Evolutionary conservation across 2,113 vertebrate species (phyloP), one percentile per base, ranked within the genome.

Genomic region (Neoarius graeffei): DNA sequence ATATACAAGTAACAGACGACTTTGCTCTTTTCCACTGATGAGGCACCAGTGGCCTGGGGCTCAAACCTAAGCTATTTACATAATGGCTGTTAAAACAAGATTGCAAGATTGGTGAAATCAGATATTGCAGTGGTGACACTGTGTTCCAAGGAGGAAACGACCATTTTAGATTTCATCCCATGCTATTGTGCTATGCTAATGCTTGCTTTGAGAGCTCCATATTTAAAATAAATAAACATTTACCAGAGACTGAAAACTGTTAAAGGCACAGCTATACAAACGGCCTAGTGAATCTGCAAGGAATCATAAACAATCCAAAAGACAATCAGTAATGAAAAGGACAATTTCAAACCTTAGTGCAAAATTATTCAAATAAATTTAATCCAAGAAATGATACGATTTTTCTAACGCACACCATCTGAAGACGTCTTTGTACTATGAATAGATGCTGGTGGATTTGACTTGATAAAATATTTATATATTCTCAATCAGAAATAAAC

Each of bases 151-250:
- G 23, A 50, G 23, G 48, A 77, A 52, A 57, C 14, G 9, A 42
- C 14, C 14, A 80, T 30, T 27, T 57, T 27, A 59, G 79, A 19
- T n/a, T 54, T 79, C 7, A 27, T 56, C 4, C 48, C 10, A n/a
- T 79, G 42, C 42, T 42, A 42, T 42, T 4, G 42, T 42, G 7
- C 54, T 57, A 56, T 76, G 1, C 25, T 56, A 56, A 56, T 10
- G 0, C 7, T 81, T 42, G 8, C 15, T 27, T 30, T 81, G n/a
- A 59, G 79, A 81, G n/a, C 7, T 57, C 4, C n/a, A 30, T 19
- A 11, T 8, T 57, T 57, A 30, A 79, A 54, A n/a, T 79, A 79
- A 54, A n/a, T 54, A 54, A 80, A 80, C 77, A 30, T 80, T 80
- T 54, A 79, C 74, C 4, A 56, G 3, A n/a, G 50, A 81, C 54